Conservation (phyloP, 1,140 invertebrate genomes). For the Aleiodes sp. region DNA sequence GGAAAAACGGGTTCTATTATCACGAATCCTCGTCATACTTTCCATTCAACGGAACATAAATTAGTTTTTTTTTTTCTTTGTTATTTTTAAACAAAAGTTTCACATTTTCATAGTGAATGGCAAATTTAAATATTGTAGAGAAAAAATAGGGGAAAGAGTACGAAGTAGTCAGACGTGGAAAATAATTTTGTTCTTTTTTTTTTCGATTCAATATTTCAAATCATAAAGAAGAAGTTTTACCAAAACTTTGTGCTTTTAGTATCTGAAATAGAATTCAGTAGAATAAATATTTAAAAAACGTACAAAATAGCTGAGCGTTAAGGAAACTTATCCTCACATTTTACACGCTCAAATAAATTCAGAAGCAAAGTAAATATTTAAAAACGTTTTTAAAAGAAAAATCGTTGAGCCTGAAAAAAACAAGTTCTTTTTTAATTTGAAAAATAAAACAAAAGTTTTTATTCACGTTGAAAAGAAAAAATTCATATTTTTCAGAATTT, state of each 20-base stretch:
- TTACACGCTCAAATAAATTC: not conserved
- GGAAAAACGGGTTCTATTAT: conserved; percentile 10
- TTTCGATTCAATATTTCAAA: not conserved
- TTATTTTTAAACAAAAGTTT: too few species aligned
- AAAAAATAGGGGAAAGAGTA: too few species aligned
- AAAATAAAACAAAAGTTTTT: too few species aligned
- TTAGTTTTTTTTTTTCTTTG: not conserved
- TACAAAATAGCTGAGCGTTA: not conserved
- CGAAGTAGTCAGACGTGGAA: not conserved
- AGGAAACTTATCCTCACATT: not conserved
- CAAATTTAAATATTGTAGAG: too few species aligned
- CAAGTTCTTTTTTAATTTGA: too few species aligned
- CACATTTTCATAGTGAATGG: too few species aligned
- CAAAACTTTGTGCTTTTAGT: not conserved
- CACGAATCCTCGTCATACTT: not conserved
- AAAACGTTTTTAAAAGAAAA: too few species aligned
- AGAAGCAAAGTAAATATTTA: not conserved
- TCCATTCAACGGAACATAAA: not conserved
- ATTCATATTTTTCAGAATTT: too few species aligned
- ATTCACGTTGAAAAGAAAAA: too few species aligned
- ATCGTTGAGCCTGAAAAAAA: not conserved
- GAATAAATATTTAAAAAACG: conserved; percentile 7
- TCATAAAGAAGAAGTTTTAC: not conserved
- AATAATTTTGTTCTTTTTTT: not conserved
- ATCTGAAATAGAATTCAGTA: conserved; percentile 2